A percentile compares a stretch with the other conserved stretches of the same genome.
phyloP scores from a whole-genome alignment of 2,113 vertebrate species.

The Bombycilla garrulus region DNA sequence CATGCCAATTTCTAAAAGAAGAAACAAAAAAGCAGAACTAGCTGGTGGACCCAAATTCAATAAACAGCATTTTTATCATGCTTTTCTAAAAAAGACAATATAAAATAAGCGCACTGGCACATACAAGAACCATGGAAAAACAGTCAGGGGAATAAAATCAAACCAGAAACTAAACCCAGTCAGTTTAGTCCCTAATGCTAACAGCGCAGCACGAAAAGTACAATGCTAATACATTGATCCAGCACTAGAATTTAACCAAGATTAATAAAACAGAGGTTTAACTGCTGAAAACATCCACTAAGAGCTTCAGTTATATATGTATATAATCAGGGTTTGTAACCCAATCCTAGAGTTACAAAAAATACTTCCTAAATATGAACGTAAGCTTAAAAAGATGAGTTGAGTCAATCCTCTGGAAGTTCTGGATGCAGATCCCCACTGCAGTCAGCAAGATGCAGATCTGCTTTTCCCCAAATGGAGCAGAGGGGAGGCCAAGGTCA shows the following conservation, averaged over 20 bases:
- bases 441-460: neutral
- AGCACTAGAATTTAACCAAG: neutral
- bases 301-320: neutral
- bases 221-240: neutral
- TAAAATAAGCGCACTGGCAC: neutral
- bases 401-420: neutral
- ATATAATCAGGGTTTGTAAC: neutral
- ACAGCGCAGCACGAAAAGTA: neutral
- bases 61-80: constrained; percentile 30
- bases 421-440: neutral
- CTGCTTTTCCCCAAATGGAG: neutral
- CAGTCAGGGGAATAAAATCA: neutral
- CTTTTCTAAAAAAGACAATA: constrained; percentile 14
- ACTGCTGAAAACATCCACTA: neutral
- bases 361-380: neutral
- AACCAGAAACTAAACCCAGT: neutral
- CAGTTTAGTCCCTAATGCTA: neutral
- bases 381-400: neutral
- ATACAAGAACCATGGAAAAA: neutral
- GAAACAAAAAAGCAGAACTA: constrained; percentile 1
- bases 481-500: neutral
- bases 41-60: neutral
- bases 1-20: constrained; percentile 27
- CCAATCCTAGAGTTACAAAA: neutral
- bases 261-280: neutral